Evolutionary conservation across 2,888 invertebrate genomes (phyloP).

Genomic region (Neelides folsomi): DNA sequence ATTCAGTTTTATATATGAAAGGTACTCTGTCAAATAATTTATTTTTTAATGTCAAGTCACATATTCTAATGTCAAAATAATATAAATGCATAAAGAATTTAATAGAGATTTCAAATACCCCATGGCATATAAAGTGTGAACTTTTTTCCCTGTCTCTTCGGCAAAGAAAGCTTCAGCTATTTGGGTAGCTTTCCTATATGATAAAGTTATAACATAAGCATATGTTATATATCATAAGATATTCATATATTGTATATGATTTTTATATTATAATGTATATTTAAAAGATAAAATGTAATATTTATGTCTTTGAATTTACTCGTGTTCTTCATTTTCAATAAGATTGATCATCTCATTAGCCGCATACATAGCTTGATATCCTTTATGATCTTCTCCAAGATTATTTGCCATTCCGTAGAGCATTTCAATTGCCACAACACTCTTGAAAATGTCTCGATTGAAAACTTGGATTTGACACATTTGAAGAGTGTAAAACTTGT

Average conservation of each 20-base stretch:
- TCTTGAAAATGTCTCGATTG: constrained; percentile 36
- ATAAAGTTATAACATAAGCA: constrained; percentile 2
- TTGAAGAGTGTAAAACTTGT: constrained; percentile 36
- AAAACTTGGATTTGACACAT: constrained; percentile 38
- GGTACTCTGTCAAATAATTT: too few species aligned
- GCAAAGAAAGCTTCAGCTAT: constrained; percentile 38
- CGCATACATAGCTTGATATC: constrained; percentile 41
- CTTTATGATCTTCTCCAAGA: constrained; percentile 36
- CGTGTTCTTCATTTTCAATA: constrained; percentile 34
- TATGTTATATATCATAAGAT: background rate
- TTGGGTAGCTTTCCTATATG: constrained; percentile 35
- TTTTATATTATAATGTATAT: constrained; percentile 6
- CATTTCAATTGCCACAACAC: constrained; percentile 39
- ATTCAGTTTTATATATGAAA: too few species aligned
- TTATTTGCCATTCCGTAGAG: constrained; percentile 39
- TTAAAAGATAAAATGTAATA: background rate
- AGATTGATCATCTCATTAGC: constrained; percentile 41
- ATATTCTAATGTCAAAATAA: too few species aligned
- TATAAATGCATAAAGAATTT: background rate
- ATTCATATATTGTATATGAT: background rate
- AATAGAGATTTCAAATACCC: constrained; percentile 35
- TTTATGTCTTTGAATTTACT: constrained; percentile 12
- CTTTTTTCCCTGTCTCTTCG: constrained; percentile 38
- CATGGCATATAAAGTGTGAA: constrained; percentile 39
- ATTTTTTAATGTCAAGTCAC: too few species aligned